phyloP scores from a whole-genome alignment of 2,888 invertebrate genomes.

The Ferdinandea cuprea region DNA sequence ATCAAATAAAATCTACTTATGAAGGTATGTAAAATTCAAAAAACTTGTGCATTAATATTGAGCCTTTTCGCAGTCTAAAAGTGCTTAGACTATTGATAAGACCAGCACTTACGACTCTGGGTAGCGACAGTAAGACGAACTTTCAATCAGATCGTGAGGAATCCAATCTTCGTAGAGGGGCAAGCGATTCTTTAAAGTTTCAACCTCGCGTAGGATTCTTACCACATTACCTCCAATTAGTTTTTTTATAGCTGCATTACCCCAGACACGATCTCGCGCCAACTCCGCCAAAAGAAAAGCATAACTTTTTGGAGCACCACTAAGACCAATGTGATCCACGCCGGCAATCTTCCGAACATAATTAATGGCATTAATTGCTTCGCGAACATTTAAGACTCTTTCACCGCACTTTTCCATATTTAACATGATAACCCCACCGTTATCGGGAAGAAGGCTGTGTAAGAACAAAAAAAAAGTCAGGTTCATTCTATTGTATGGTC shows the following conservation, averaged over 20 bases:
- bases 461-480: neutral
- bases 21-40: neutral
- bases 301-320: slow-evolving; percentile 84
- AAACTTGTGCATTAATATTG: slow-evolving; percentile 27
- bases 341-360: slow-evolving; percentile 87
- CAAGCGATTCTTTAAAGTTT: slow-evolving; percentile 82
- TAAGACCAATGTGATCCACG: slow-evolving; percentile 87
- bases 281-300: slow-evolving; percentile 86
- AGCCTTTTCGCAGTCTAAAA: slow-evolving; percentile 4
- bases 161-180: slow-evolving; percentile 85
- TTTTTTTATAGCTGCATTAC: slow-evolving; percentile 85
- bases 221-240: slow-evolving; percentile 86
- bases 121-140: slow-evolving; percentile 85
- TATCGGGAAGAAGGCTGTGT: slow-evolving; percentile 82
- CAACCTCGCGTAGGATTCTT: slow-evolving; percentile 84
- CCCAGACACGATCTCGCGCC: slow-evolving; percentile 85
- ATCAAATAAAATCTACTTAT: slow-evolving; percentile 2
- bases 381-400: slow-evolving; percentile 81
- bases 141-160: slow-evolving; percentile 84
- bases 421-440: slow-evolving; percentile 87
- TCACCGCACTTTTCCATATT: slow-evolving; percentile 85
- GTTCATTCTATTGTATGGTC: too few relatives aligned
- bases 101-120: slow-evolving; percentile 81
- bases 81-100: neutral
- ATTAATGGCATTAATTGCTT: slow-evolving; percentile 86